These are phyloP conservation scores for Ferrisia virgata DNA, from an alignment of 2,888 invertebrate species.

Conservation along the genomic window DNA sequence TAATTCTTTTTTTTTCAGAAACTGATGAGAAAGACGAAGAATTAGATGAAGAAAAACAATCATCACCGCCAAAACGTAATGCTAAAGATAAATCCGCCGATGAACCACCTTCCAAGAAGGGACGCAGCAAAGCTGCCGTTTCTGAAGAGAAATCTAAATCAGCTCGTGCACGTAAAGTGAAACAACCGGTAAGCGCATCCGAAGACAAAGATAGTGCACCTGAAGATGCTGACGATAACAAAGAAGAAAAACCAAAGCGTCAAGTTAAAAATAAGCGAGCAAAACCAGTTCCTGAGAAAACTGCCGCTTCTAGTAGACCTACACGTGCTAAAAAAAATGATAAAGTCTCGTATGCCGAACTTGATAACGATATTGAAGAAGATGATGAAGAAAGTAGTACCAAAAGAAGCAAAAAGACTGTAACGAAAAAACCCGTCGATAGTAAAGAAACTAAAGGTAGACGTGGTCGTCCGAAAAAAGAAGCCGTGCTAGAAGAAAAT, in stretches of 20 bases:
- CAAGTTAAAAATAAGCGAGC: neutral
- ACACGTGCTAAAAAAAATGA: neutral
- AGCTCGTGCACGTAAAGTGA: neutral
- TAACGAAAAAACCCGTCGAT: neutral
- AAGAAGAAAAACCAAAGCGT: conserved; percentile 8
- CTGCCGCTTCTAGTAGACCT: neutral
- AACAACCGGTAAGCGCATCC: neutral
- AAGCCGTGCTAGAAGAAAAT: neutral
- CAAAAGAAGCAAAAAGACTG: neutral
- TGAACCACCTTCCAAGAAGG: neutral
- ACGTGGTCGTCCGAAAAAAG: conserved; percentile 17
- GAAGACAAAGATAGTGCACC: neutral
- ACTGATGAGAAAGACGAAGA: neutral
- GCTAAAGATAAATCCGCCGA: conserved; percentile 15
- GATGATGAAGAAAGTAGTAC: neutral
- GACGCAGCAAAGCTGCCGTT: neutral
- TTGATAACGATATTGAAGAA: neutral
- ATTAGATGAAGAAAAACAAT: neutral
- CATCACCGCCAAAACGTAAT: neutral
- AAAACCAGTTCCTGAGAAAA: conserved; percentile 20
- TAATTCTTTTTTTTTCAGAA: neutral
- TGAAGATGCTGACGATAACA: neutral
- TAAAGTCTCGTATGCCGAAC: neutral
- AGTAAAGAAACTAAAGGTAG: neutral
- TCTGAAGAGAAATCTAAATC: neutral